Base-by-base conservation (phyloP, 1,140 invertebrate genomes). In the Sinonovacula constricta region DNA sequence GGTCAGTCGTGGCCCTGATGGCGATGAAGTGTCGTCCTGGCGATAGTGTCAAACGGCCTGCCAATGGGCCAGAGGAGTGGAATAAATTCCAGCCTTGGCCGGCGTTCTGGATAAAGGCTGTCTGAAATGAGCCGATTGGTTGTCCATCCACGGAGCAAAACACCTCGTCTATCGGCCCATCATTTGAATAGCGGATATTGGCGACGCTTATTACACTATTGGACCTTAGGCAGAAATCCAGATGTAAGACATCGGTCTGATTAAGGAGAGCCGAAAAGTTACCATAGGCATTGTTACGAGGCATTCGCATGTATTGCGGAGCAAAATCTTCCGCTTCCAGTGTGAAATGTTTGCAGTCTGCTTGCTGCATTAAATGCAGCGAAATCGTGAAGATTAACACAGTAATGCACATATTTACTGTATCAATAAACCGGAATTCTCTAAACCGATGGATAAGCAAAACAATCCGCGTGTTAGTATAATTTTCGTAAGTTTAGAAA, bases 21-120 rank as follows among this genome's bases (percentile, higher is more conserved):
- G n/a, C 34, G 7, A 77, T 26, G n/a, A 59, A 10, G 14, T 77
- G 74, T 10, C 65, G 45, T 30, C 74, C 74, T 22, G 34, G 15
- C 0, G n/a, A 24, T 1, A 77, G 65, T 1, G 24, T 57, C 24
- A 31, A 22, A 45, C 33, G 49, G n/a, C 54, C 74, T 15, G 22
- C 14, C 31, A 77, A 2, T 31, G 28, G 33, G 14, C 54, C 54
- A 18, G 62, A 45, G 15, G 63, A 68, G 24, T 49, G 45, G 30
- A 77, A 77, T 7, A n/a, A n/a, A 26, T 77, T 77, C 74, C 74
- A 77, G 10, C 63, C 74, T 1, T 77, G 24, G 15, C 74, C 74
- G 22, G 14, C 33, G 12, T 60, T 36, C n/a, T 36, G 1, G 30
- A 49, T 22, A 15, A 28, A 4, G 5, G n/a, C 22, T 3, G 74